Evolutionary conservation across 2,113 vertebrate species (phyloP), one percentile per base, ranked within the genome.

Genomic region (Herpailurus yagouaroundi): DNA sequence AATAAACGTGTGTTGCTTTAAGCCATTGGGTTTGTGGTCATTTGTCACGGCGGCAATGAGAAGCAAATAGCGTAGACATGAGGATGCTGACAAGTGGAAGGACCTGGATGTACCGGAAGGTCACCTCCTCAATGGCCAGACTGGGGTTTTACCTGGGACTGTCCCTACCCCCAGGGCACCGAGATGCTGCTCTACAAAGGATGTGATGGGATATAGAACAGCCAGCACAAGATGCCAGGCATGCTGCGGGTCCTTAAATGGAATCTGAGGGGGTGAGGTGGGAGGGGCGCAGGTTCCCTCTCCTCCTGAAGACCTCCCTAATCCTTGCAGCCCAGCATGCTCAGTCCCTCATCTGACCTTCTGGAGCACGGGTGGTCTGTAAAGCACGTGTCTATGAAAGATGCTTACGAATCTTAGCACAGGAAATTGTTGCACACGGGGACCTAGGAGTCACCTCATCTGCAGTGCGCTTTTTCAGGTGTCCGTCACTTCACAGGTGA

Each of bases 231-330:
- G 21, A 6, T 11, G 12, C 13, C 21, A 41, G 74, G 82, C 11
- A 23, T 4, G 9, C 0, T 3, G 23, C 4, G 9, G 69, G 33
- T 15, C 76, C 29, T 73, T n/a, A 27, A 0, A 3, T 5, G 80
- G 29, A 50, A 33, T 66, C 52, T 29, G 91, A 55, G 45, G 3
- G 31, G 1, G 73, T 33, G 13, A 12, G 0, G 0, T 16, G 0
- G 12, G 8, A 13, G 3, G 5, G 0, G 1, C 15, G n/a, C 41
- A 31, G 10, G 2, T 33, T 9, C 41, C 38, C 12, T 68, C 10
- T 60, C 33, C 41, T 48, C 9, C 66, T 5, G 33, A 31, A 64
- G 29, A 38, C 1, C 0, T 29, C 48, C 16, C 12, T 19, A 3
- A 52, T n/a, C 52, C 25, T 36, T 3, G 13, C 27, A 50, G 48